Base-by-base conservation (phyloP, 30 jellyfish, hydroid and myxozoan genomes). In the Pelagia noctiluca region DNA sequence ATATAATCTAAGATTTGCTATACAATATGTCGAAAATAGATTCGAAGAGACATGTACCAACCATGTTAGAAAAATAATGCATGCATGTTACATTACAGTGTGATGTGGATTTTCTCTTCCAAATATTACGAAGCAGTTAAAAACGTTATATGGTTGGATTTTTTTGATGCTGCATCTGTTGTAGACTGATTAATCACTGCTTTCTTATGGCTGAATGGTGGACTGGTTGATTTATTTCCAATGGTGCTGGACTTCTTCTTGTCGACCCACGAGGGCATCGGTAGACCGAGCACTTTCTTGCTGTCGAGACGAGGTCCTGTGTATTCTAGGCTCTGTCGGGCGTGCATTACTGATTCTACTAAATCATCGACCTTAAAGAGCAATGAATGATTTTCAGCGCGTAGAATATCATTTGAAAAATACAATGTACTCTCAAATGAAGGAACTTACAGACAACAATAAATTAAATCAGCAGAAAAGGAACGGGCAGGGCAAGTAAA, bases 261-360 rank as follows among this genome's bases (percentile, higher is more conserved):
- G 19, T 80, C 83, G 36, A 64, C 76, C 90, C 90, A 80, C 18
- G 90, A 31, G 12, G 90, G 90, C 48, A 80, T 34, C 37, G 53
- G 73, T 8, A 63, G 23, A 5, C 76, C 76, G 31, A 80, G 69
- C 31, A 48, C 64, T 42, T 64, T 47, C 18, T 47, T 64, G 4
- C 52, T 76, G 31, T 80, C 54, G 47, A 80, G 63, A 18, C 83
- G 75, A 0, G 96, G 96, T 11, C 96, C 96, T 4, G 67, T 57
- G 87, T 50, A 67, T 32, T 50, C 75, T 38, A 87, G 50, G 37
- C 83, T 75, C 53, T 76, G 87, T 60, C 96, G 48, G 18, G 88
- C 72, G 3, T 60, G 91, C 67, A 87, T 78, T 50, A 87, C 96
- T 18, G 88, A 64, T 67, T 78, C 91, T 11, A 87, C 91, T 52